Evolutionary conservation across 2,113 vertebrate genomes (phyloP).

Genomic region (Rhipidura dahli): DNA sequence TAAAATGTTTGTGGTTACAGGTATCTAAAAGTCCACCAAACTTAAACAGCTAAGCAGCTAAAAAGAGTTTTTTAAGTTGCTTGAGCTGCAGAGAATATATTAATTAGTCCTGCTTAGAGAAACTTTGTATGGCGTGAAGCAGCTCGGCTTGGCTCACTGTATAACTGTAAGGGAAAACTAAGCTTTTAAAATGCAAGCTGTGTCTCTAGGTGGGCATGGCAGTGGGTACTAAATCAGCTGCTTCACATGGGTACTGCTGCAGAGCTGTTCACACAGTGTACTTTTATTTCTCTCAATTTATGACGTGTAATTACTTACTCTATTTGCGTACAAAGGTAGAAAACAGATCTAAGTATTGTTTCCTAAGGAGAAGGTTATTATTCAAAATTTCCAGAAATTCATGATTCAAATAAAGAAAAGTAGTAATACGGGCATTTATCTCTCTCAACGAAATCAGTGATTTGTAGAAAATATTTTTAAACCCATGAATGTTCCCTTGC

Average conservation of each 20-base stretch:
- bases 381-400: background rate
- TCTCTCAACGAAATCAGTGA: background rate
- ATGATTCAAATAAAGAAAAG: background rate
- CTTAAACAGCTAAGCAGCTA: background rate
- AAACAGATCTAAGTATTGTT: background rate
- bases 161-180: background rate
- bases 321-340: background rate
- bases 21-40: background rate
- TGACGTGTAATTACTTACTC: background rate
- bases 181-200: background rate
- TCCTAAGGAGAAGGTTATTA: background rate
- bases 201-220: background rate
- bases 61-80: background rate
- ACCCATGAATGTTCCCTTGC: background rate
- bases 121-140: fast-evolving
- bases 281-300: background rate
- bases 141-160: background rate
- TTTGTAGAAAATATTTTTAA: background rate
- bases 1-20: background rate
- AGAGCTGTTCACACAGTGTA: background rate
- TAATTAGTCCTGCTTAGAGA: background rate
- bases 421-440: background rate
- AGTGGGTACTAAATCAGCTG: background rate
- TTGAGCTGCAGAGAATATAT: background rate
- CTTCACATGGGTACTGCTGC: background rate